Evolutionary conservation across 2,113 vertebrate species (phyloP).

Genomic region (Limnothrissa miodon): DNA sequence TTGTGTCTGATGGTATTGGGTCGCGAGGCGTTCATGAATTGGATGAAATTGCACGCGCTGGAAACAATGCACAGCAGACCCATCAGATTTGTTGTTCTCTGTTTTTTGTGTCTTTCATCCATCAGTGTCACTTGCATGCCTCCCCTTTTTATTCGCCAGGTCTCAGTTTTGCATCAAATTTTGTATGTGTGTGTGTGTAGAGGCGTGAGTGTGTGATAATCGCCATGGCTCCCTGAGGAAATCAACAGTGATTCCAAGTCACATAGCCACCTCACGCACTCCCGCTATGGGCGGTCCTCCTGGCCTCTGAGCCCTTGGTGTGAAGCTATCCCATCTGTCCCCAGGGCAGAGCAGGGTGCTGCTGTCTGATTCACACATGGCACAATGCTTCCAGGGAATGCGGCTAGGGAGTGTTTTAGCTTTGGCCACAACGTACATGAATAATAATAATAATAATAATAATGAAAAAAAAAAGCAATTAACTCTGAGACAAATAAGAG

Average conservation of each 20-base stretch:
- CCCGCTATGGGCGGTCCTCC: constrained; percentile 73
- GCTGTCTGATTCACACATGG: background rate
- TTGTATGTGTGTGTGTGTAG: constrained; percentile 34
- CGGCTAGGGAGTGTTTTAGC: background rate
- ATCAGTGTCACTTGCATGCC: constrained; percentile 40
- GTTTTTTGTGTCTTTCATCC: constrained; percentile 44
- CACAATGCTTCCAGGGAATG: constrained; percentile 15
- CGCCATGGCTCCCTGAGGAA: constrained; percentile 88
- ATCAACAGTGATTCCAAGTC: constrained; percentile 84
- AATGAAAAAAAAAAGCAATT: constrained; percentile 93
- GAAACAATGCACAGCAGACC: background rate
- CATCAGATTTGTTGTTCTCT: constrained; percentile 11
- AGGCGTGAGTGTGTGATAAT: constrained; percentile 58
- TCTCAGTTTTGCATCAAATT: constrained; percentile 16
- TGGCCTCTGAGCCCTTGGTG: constrained; percentile 68
- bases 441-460: too few relatives aligned
- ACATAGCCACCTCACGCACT: constrained; percentile 61
- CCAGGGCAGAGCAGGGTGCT: constrained; percentile 66
- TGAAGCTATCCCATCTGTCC: constrained; percentile 61
- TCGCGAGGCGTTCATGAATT: background rate
- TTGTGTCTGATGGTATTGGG: background rate
- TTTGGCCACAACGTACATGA: constrained; percentile 1
- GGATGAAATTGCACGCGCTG: background rate
- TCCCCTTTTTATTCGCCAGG: constrained; percentile 20
- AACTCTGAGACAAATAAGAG: constrained; percentile 83